Conservation (phyloP, 2,113 vertebrate species). For the Otolemur garnettii region DNA sequence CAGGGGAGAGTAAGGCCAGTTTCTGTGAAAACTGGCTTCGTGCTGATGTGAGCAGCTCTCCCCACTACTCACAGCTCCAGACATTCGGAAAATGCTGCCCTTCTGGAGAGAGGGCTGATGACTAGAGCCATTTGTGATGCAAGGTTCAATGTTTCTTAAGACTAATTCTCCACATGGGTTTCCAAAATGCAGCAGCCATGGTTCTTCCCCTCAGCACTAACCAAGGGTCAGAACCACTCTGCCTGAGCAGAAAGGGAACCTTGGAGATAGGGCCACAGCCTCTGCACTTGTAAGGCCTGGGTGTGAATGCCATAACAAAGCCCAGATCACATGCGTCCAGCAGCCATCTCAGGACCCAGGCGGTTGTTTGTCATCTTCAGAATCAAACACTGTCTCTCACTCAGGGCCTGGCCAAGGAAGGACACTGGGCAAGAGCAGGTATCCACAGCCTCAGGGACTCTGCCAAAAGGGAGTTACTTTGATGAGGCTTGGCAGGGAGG, state of each 20-base stretch:
- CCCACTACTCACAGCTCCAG: neutral
- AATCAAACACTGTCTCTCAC: neutral
- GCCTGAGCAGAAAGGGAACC: neutral
- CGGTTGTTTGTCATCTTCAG: neutral
- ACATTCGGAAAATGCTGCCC: neutral
- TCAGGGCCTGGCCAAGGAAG: neutral
- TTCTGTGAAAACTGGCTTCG: no score
- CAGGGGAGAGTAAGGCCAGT: neutral
- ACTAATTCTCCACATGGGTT: no score
- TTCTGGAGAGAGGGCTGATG: no score
- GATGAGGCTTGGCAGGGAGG: no score
- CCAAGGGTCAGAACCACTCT: neutral
- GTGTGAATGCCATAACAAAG: neutral
- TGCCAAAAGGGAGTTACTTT: neutral
- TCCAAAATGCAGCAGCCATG: no score
- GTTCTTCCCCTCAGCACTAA: neutral
- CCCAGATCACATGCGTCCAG: neutral
- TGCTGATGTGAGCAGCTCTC: neutral
- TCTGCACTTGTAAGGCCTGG: neutral
- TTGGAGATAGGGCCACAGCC: neutral
- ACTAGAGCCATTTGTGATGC: neutral
- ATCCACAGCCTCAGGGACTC: accelerated
- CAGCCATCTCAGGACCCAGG: neutral
- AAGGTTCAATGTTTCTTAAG: neutral
- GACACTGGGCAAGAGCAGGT: accelerated